phyloP scores from a whole-genome alignment of 1,140 invertebrate species.

The Sinonovacula constricta region DNA sequence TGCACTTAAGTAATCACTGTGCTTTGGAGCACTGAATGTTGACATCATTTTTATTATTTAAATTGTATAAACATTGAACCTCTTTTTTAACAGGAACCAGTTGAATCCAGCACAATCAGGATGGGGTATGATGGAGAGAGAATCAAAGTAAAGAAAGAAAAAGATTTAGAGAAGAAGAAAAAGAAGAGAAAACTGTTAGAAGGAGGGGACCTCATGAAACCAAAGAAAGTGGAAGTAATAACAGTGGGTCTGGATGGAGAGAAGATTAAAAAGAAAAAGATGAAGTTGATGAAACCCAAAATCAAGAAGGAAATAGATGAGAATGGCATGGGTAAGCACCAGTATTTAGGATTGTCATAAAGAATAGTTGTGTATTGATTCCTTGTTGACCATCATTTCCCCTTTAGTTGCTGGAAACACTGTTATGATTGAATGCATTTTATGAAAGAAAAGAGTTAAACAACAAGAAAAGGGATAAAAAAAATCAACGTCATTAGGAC shows the following conservation, averaged over 20 bases:
- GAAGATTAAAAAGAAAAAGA: constrained; percentile 69
- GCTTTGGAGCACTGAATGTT: no score
- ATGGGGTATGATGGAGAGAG: constrained; percentile 59
- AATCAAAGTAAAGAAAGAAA: constrained; percentile 65
- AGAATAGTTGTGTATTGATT: no score
- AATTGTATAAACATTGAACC: neutral
- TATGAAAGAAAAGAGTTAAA: no score
- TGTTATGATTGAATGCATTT: no score
- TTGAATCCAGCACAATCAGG: constrained; percentile 24
- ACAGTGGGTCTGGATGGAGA: constrained; percentile 64
- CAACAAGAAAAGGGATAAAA: no score
- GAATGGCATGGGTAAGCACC: constrained; percentile 53
- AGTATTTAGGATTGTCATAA: no score
- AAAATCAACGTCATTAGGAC: no score
- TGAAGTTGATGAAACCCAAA: constrained; percentile 73
- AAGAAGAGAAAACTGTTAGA: constrained; percentile 64
- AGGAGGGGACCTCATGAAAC: constrained; percentile 55
- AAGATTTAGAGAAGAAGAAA: constrained; percentile 69
- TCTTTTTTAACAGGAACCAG: neutral
- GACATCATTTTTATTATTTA: no score
- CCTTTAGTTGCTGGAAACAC: no score
- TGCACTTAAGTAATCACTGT: no score
- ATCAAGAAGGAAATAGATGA: constrained; percentile 74
- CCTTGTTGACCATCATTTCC: no score
- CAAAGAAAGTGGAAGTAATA: constrained; percentile 58